Base-by-base conservation (phyloP, 2,888 invertebrate species). In the Brachynemurus nebulosus region DNA sequence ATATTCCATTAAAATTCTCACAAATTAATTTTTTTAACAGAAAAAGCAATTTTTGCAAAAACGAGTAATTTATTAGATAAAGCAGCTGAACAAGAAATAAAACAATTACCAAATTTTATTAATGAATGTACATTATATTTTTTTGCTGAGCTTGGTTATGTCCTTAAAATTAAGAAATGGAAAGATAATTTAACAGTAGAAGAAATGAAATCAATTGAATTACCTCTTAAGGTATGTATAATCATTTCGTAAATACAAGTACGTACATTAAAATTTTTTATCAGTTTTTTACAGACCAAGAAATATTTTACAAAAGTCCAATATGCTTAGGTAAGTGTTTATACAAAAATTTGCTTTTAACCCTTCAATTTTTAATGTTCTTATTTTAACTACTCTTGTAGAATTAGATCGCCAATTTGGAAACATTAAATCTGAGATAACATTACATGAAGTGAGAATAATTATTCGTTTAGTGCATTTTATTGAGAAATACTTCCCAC, bases 371-470 rank as follows among this genome's bases (percentile, higher is more conserved):
- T 17, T 16, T 4, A 35, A 3, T 35, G 2, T 14, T 35, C 16
- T 35, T 35, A 27, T 5, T 35, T 5, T 12, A 36, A 44, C 48
- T 45, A 25, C 48, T 46, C 52, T 56, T 59, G 51, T 59, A 76
- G 86, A 86, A 59, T 58, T 91, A 54, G 90, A 92, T 61, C 64
- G 69, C 47, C 67, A 76, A 51, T 68, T 89, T 47, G 90, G 90
- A 27, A 85, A 90, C 63, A 77, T 83, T 27, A 76, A 81, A 55
- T 72, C 79, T 9, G 81, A 83, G 57, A 86, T 91, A 55, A 75
- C 78, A 53, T 82, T 84, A 47, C 78, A 81, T 52, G 89, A 92
- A 65, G 80, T 80, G 3, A 68, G 77, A 45, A 82, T 91, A 54
- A 78, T 88, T 72, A 69, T 79, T 59, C 63, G 73, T 9, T 65